Conservation (phyloP, 2,113 vertebrate species). For the Daboia siamensis region DNA sequence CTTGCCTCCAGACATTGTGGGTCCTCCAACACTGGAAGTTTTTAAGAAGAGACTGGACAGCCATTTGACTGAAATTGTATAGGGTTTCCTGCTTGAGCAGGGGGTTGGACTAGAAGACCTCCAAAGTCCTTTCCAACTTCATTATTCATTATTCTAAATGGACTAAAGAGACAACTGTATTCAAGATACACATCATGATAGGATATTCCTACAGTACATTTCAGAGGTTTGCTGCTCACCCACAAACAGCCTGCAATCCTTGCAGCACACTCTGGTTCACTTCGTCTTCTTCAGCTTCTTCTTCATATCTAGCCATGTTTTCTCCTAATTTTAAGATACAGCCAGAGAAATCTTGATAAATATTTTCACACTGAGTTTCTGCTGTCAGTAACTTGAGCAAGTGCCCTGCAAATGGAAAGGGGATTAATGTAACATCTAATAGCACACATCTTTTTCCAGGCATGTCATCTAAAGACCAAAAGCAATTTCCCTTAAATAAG, state of each 20-base stretch:
- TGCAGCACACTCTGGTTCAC: slow-evolving; percentile 63
- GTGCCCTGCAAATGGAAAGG: slow-evolving; percentile 44
- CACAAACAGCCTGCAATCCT: slow-evolving; percentile 64
- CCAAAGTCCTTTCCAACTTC: not conserved
- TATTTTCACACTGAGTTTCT: slow-evolving; percentile 58
- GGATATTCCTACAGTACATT: not conserved
- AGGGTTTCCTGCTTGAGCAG: not conserved
- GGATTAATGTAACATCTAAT: not conserved
- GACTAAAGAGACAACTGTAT: not conserved
- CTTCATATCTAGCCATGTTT: slow-evolving; percentile 68
- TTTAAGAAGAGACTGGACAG: not conserved
- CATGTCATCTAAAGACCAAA: not conserved
- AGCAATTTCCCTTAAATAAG: not conserved
- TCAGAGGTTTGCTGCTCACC: slow-evolving; percentile 51
- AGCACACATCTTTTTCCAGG: not conserved
- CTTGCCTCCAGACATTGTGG: not conserved
- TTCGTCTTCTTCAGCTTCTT: slow-evolving; percentile 50
- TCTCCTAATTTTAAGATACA: slow-evolving; percentile 73
- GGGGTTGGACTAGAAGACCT: not conserved
- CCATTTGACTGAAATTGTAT: not conserved
- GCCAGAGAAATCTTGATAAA: slow-evolving; percentile 74
- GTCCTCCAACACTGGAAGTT: not conserved
- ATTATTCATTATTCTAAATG: not conserved
- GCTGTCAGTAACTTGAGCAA: slow-evolving; percentile 47
- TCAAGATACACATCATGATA: not conserved